These are phyloP conservation scores for Pseudomyrmex flavicornis DNA, from an alignment of 1,140 invertebrate species.

Conservation along the genomic window DNA sequence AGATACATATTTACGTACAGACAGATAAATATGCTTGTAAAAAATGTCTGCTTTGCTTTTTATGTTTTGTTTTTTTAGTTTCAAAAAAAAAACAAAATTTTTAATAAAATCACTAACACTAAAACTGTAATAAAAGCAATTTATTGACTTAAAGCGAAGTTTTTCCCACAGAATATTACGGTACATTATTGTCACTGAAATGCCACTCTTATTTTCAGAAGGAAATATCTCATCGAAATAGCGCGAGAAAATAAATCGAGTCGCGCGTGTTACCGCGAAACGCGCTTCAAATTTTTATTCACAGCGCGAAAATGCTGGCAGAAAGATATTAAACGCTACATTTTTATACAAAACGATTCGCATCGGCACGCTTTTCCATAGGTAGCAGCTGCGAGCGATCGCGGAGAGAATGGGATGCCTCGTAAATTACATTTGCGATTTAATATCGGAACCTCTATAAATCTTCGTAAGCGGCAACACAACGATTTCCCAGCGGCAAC, in stretches of 20 bases:
- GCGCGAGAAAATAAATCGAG: slow-evolving; percentile 7
- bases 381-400: slow-evolving; percentile 11
- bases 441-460: slow-evolving; percentile 73
- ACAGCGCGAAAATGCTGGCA: neutral
- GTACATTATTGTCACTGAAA: neutral
- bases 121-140: neutral
- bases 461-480: slow-evolving; percentile 52
- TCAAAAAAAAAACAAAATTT: neutral
- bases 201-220: neutral
- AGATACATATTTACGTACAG: too few relatives aligned
- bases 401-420: slow-evolving; percentile 17
- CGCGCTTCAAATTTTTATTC: slow-evolving; percentile 25
- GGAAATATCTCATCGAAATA: slow-evolving; percentile 5
- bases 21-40: too few relatives aligned
- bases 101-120: too few relatives aligned
- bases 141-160: neutral
- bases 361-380: slow-evolving; percentile 39
- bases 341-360: slow-evolving; percentile 53
- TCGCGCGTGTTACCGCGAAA: neutral
- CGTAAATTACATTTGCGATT: slow-evolving; percentile 77
- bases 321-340: slow-evolving; percentile 35
- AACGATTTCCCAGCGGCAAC: neutral
- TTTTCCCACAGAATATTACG: neutral
- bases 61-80: too few relatives aligned
- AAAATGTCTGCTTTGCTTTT: too few relatives aligned